Conservation (phyloP, 2,113 vertebrate genomes). For the Peromyscus leucopus region DNA sequence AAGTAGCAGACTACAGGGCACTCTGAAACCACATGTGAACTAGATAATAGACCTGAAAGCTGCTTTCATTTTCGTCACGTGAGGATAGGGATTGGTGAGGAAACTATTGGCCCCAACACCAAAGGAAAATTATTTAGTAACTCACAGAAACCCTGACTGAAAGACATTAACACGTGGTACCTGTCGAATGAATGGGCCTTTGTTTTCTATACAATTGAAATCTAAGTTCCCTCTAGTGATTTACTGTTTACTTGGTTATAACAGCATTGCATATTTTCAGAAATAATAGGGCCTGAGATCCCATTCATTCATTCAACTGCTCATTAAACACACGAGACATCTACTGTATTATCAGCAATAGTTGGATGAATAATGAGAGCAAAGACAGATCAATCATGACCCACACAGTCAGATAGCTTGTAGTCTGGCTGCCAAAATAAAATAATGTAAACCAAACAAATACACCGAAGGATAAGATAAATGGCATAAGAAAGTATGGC, state of each 20-base stretch:
- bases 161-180: background rate
- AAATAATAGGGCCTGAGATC: slow-evolving; percentile 30
- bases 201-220: background rate
- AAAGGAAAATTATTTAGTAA: slow-evolving; percentile 33
- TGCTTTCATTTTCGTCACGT: slow-evolving; percentile 74
- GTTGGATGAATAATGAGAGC: slow-evolving; percentile 42
- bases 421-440: background rate
- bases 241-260: slow-evolving; percentile 38
- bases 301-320: background rate
- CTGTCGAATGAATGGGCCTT: slow-evolving; percentile 5
- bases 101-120: background rate
- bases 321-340: background rate
- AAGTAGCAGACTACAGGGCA: slow-evolving; percentile 41
- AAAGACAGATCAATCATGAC: background rate
- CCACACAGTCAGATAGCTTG: slow-evolving; percentile 7
- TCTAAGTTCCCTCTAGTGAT: slow-evolving; percentile 7
- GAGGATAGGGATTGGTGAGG: background rate
- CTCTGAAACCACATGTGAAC: slow-evolving; percentile 74
- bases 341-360: background rate
- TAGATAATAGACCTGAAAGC: slow-evolving; percentile 52
- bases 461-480: background rate
- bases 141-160: slow-evolving; percentile 12
- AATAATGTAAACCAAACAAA: background rate
- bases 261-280: slow-evolving; percentile 12
- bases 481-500: background rate